Evolutionary conservation across 1,140 invertebrate genomes (phyloP).

Genomic region (Acromyrmex echinatior): DNA sequence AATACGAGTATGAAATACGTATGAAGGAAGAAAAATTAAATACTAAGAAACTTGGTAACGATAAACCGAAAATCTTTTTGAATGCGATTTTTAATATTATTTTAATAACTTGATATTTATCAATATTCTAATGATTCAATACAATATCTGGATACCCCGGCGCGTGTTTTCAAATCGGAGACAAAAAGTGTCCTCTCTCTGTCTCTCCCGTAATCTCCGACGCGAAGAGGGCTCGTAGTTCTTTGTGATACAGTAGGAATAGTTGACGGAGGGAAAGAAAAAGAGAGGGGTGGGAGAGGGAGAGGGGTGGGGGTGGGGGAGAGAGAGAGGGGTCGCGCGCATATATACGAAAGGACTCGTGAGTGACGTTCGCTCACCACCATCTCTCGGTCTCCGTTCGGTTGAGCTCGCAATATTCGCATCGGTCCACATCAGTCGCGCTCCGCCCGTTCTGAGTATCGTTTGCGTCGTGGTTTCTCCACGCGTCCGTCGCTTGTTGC

Average conservation of each 20-base stretch:
- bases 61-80: background rate
- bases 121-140: background rate
- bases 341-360: constrained; percentile 51
- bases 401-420: background rate
- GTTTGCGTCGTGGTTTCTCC: background rate
- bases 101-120: background rate
- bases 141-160: background rate
- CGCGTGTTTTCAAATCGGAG: background rate
- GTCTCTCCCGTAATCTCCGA: background rate
- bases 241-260: constrained; percentile 20
- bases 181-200: background rate
- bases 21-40: background rate
- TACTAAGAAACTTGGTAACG: background rate
- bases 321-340: constrained; percentile 1
- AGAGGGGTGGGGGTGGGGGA: constrained; percentile 31
- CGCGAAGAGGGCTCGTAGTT: background rate
- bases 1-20: too few species aligned
- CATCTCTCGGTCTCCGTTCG: constrained; percentile 74
- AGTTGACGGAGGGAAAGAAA: constrained; percentile 11
- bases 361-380: constrained; percentile 66
- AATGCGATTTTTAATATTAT: background rate
- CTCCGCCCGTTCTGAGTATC: constrained; percentile 22
- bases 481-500: background rate
- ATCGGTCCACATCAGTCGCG: constrained; percentile 55
- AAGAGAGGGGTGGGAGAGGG: constrained; percentile 29